A percentile compares a stretch with the other conserved stretches of the same genome.
phyloP scores from a whole-genome alignment of 2,113 vertebrate genomes.

The Tinamus guttatus region DNA sequence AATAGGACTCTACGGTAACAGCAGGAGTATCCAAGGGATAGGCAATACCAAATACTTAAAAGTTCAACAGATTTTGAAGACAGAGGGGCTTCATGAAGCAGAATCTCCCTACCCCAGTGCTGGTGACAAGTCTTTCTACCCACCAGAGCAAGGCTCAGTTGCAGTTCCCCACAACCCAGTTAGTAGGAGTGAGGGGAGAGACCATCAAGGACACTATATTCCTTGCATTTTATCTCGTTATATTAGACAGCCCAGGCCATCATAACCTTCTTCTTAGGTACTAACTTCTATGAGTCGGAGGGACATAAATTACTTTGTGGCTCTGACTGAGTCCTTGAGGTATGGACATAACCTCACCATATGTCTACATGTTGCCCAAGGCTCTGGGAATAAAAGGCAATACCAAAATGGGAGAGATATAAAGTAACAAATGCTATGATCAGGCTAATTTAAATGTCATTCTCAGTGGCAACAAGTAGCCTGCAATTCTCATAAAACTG shows the following conservation, averaged over 20 bases:
- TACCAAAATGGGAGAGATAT: background rate
- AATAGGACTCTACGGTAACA: background rate
- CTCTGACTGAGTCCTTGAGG: background rate
- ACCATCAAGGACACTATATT: background rate
- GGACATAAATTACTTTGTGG: background rate
- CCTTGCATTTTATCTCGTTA: background rate
- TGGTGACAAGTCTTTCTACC: background rate
- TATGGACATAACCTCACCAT: background rate
- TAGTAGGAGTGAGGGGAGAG: background rate
- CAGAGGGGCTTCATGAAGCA: background rate
- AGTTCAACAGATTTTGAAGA: background rate
- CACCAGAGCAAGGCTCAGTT: background rate
- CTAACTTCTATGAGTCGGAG: background rate
- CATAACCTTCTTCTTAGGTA: background rate
- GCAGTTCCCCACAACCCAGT: fast-evolving
- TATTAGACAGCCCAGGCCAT: background rate
- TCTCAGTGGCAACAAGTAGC: background rate
- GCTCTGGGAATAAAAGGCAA: background rate
- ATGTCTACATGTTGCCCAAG: background rate
- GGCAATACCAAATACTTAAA: background rate
- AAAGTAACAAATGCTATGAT: background rate
- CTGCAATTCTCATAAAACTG: background rate
- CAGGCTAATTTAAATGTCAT: background rate
- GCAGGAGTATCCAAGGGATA: background rate
- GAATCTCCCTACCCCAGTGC: background rate